Base-by-base conservation (phyloP, 2,797 vertebrate genomes). In the Morelia viridis region DNA sequence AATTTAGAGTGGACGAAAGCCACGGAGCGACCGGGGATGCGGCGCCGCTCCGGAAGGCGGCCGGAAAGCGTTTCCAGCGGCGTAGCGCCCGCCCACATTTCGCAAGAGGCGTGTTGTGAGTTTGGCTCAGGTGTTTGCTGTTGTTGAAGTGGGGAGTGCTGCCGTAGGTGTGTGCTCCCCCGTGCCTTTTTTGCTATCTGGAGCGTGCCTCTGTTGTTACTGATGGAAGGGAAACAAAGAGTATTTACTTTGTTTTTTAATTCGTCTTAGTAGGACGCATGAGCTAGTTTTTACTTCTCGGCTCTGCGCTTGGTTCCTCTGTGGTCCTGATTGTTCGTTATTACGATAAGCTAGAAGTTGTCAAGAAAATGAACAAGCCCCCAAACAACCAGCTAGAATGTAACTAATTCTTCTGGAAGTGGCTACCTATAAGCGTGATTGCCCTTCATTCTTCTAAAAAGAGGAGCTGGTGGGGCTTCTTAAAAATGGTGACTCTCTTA, bases 181-280 rank as follows among this genome's bases (percentile, higher is more conserved):
- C 22, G 22, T 6, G 58, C 4, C 9, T 22, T 22, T 19, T 7
- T 24, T 26, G 10, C 1, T 17, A 41, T 41, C 26, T 0, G 19
- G 0, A 76, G 0, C 1, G 2, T 0, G 46, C 12, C 5, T 9
- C 9, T 1, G 0, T 3, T 11, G 2, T 1, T 0, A 0, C 1
- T 0, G 5, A 28, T 12, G 15, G 35, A 28, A 15, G 41, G 41
- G 6, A 31, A 22, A 13, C 4, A 28, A 57, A 41, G 28, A 17
- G 11, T 15, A 26, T 9, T 91, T 35, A 35, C 19, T 41, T 89
- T 15, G 5, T 4, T 26, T 28, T 7, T 84, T 41, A 22, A 22
- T 85, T 46, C 62, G 50, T 65, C 5, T 50, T 46, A 31, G 13
- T 17, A 19, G 46, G 6, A 19, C 11, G 0, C 28, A 46, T 80